Conservation (phyloP, 2,888 invertebrate species). For the Corythucha ciliata region DNA sequence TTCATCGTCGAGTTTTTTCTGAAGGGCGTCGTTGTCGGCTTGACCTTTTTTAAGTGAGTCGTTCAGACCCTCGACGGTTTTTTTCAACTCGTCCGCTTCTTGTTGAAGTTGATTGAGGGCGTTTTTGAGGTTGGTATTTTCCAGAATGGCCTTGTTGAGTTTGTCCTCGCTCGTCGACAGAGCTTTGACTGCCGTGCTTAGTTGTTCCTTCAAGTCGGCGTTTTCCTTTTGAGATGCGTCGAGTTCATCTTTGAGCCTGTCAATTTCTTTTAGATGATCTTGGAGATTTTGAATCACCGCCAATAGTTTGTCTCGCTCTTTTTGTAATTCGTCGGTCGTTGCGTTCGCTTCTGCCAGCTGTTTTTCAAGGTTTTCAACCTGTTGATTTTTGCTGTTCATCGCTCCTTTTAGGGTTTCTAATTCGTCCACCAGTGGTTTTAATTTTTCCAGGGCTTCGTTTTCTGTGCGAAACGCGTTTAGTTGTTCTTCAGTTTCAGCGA, state of each 20-base stretch:
- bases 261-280: constrained; percentile 10
- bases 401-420: no score
- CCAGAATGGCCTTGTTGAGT: constrained; percentile 12
- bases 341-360: no score
- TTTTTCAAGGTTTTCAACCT: no score
- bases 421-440: no score
- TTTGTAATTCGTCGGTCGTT: no score
- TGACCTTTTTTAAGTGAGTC: constrained; percentile 1
- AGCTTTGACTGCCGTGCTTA: constrained; percentile 1
- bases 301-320: no score
- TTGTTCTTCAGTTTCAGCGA: constrained; percentile 3
- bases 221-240: neutral
- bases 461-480: no score
- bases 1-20: neutral
- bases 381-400: no score
- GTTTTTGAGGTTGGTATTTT: constrained; percentile 16
- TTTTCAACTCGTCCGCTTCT: constrained; percentile 10
- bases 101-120: constrained; percentile 1
- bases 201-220: neutral
- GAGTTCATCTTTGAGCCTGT: constrained; percentile 6
- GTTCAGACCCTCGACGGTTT: neutral
- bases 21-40: constrained; percentile 2
- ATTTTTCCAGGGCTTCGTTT: no score
- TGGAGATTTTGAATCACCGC: constrained; percentile 9
- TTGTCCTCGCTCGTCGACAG: neutral